These are phyloP conservation scores for Aegotheles bennettii DNA, from an alignment of 2,113 vertebrate species.

Conservation along the genomic window DNA sequence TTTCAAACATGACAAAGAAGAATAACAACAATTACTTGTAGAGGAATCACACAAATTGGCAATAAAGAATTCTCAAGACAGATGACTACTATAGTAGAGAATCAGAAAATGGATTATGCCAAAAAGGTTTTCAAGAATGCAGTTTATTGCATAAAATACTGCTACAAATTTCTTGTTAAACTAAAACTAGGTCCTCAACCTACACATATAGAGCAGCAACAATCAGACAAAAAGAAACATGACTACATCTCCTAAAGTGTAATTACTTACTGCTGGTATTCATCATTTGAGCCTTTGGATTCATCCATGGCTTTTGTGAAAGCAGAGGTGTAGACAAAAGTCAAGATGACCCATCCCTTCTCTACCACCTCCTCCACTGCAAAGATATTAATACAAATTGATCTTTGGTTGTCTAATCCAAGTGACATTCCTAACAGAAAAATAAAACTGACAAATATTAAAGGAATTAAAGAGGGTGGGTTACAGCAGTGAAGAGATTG, in stretches of 20 bases:
- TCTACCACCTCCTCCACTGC: background rate
- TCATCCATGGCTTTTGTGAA: background rate
- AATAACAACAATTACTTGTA: background rate
- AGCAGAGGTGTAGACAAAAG: background rate
- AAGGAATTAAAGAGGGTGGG: background rate
- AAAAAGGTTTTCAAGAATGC: background rate
- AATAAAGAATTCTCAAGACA: background rate
- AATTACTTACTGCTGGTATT: background rate
- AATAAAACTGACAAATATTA: background rate
- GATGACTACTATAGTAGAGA: background rate
- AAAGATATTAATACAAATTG: background rate
- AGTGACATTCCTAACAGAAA: background rate
- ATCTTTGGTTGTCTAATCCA: background rate
- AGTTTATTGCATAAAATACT: background rate
- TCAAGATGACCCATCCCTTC: background rate
- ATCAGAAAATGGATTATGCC: background rate
- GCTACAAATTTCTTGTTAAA: background rate
- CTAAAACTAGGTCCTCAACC: background rate
- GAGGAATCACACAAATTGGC: background rate
- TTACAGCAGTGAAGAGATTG: background rate
- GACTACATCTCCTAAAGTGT: background rate
- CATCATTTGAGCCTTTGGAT: background rate
- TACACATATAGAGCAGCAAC: accelerated
- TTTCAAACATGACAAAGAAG: background rate
- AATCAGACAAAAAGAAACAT: background rate